Percentiles rank a stretch among this genome's conserved stretches.
Conservation (phyloP, 2,888 invertebrate species). For the Pyrrhosoma nymphula region DNA sequence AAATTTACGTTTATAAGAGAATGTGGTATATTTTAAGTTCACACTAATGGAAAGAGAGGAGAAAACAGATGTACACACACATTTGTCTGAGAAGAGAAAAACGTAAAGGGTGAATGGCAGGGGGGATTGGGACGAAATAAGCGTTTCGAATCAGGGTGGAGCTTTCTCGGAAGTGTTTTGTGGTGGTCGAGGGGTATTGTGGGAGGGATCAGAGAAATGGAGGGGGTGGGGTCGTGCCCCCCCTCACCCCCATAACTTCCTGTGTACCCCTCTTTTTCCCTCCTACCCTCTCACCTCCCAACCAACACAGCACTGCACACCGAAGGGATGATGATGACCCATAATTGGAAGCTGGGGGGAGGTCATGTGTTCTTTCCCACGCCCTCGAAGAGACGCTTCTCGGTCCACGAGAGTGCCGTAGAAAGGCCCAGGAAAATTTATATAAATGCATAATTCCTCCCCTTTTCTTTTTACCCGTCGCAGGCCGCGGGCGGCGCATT, state of each 20-base stretch:
- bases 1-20: no score
- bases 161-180: background rate
- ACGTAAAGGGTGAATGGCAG: background rate
- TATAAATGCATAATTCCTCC: conserved; percentile 7
- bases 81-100: background rate
- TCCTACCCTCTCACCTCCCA: background rate
- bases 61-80: no score
- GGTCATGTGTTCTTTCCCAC: background rate
- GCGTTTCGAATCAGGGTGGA: background rate
- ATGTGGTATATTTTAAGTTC: no score
- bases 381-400: background rate
- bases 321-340: background rate
- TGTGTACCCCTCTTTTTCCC: background rate
- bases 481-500: conserved; percentile 7
- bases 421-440: background rate
- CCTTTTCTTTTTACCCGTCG: background rate
- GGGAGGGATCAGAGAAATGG: background rate
- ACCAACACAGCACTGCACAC: background rate
- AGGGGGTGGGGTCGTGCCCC: background rate
- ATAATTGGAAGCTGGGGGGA: background rate
- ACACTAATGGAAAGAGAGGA: no score
- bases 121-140: background rate
- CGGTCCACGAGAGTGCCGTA: background rate
- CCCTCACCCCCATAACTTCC: background rate
- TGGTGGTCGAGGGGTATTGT: background rate